A percentile compares a stretch with the other conserved stretches of the same genome.
Conservation (phyloP, 1,140 invertebrate species). For the Bombus huntii region DNA sequence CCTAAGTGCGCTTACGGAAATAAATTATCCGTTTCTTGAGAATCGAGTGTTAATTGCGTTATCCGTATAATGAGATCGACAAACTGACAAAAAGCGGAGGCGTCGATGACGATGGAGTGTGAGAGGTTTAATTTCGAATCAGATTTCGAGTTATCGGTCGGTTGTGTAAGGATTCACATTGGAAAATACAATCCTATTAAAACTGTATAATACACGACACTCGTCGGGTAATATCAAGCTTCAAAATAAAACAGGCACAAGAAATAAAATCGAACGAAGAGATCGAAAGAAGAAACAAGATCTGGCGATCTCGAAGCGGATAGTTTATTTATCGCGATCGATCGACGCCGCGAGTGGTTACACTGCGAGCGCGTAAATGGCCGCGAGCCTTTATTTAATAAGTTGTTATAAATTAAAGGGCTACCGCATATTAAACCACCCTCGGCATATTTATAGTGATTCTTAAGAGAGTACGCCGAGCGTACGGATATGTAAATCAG, state of each 20-base stretch:
- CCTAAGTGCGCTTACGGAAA: too few species aligned
- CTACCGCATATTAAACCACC: slow-evolving; percentile 76
- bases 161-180: too few species aligned
- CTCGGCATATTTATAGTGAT: slow-evolving; percentile 75
- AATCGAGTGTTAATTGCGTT: too few species aligned
- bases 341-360: slow-evolving; percentile 54
- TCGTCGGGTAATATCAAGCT: background rate
- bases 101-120: too few species aligned
- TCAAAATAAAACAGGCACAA: background rate
- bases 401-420: slow-evolving; percentile 77
- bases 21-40: too few species aligned
- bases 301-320: background rate
- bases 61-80: too few species aligned
- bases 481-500: slow-evolving; percentile 67
- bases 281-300: slow-evolving; percentile 39
- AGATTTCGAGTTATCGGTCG: too few species aligned
- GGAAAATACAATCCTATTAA: background rate
- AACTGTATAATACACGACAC: background rate
- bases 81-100: too few species aligned
- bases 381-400: slow-evolving; percentile 75
- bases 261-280: background rate
- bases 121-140: too few species aligned
- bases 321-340: slow-evolving; percentile 68
- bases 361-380: slow-evolving; percentile 58
- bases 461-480: slow-evolving; percentile 57